phyloP scores from a whole-genome alignment of 2,113 vertebrate species.

The Pelobates fuscus region DNA sequence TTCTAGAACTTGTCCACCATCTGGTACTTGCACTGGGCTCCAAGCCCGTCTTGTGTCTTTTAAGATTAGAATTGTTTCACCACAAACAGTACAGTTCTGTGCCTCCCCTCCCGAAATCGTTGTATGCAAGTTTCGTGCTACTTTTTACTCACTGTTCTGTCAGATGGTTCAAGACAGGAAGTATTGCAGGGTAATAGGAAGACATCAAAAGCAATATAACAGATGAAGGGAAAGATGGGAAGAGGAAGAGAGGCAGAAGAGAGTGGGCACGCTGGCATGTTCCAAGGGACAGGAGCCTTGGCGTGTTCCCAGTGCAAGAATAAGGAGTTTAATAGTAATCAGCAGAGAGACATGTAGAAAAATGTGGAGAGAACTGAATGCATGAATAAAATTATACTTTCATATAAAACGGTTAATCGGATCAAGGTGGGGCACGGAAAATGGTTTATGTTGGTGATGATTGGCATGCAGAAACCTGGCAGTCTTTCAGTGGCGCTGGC shows the following conservation, averaged over 20 bases:
- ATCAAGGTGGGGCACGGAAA: background rate
- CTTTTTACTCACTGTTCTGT: background rate
- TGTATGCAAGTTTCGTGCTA: no score
- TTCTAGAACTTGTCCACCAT: no score
- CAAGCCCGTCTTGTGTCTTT: no score
- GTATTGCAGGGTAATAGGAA: background rate
- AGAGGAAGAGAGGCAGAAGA: constrained; percentile 6
- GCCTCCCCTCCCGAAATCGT: no score
- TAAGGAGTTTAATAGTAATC: background rate
- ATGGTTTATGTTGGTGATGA: background rate
- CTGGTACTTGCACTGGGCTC: no score
- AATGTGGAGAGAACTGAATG: no score
- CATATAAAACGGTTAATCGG: background rate
- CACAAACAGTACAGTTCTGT: no score
- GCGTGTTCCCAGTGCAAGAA: background rate
- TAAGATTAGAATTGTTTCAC: no score
- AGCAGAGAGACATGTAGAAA: constrained; percentile 36
- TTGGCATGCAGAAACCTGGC: background rate
- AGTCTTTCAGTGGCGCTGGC: no score
- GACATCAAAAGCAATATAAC: background rate
- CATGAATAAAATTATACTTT: background rate
- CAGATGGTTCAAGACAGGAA: background rate
- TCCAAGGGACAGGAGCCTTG: background rate
- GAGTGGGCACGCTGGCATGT: constrained; percentile 5
- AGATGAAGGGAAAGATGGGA: background rate